Conservation (phyloP, 2,888 invertebrate species). For the Hydraecia micacea region DNA sequence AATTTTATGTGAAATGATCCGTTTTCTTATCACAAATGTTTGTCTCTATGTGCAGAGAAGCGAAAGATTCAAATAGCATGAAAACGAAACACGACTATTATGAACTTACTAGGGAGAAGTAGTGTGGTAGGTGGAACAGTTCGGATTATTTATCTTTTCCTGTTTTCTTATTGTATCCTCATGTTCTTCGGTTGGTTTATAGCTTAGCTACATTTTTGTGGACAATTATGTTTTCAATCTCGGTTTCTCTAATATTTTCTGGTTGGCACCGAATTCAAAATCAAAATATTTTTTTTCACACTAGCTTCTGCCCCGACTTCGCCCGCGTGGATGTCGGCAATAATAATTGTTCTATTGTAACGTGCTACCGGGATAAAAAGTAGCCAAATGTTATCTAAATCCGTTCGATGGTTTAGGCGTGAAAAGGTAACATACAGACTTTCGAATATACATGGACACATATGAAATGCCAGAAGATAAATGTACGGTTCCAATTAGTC, state of each 20-base stretch:
- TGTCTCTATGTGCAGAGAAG: conserved; percentile 12
- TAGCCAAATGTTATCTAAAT: no score
- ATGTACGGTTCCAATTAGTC: neutral
- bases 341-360: no score
- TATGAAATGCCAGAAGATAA: neutral
- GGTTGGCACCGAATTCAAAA: neutral
- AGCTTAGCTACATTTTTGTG: neutral
- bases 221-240: neutral
- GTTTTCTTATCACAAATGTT: conserved; percentile 17
- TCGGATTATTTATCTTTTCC: neutral
- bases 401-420: no score
- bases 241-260: neutral
- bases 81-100: conserved; percentile 24
- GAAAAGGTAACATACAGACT: neutral
- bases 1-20: conserved; percentile 31
- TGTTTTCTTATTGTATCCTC: neutral
- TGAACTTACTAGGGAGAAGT: neutral
- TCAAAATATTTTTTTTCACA: neutral
- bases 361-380: no score
- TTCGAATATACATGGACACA: neutral
- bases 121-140: neutral
- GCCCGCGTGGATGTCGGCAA: no score
- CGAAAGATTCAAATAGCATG: conserved; percentile 26
- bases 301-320: no score
- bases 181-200: neutral